Evolutionary conservation across 1,140 invertebrate genomes (phyloP), one percentile per base, ranked within the genome.

Genomic region (Limonius californicus): DNA sequence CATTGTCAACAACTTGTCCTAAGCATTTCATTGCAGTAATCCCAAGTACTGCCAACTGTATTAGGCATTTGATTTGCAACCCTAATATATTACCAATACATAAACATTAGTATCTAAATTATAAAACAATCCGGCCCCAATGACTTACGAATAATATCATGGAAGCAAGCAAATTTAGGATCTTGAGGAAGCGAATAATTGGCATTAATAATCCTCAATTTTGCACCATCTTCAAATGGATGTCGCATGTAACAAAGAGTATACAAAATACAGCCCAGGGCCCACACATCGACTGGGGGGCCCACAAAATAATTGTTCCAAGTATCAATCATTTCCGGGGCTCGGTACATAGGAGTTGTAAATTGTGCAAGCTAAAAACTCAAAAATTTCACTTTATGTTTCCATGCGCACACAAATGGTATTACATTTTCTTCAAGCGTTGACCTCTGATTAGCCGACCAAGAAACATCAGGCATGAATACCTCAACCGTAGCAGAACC

Each of bases 141-240:
- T 12, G 2, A 50, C 87, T 87, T 82, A 91, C 91, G 82, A 65
- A 98, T 95, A 47, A 98, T 85, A 68, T 95, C 89, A 80, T 97
- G 89, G 73, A 97, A 92, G 74, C 91, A 90, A 59, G 85, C 82
- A 73, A 89, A 91, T 67, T 87, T 84, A 58, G 86, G 84, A 79
- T 96, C 92, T 14, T 87, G 83, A 62, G 95, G 89, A 47, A 97
- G 84, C 47, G 82, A 85, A 78, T 93, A 99, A 74, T 98, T 99
- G 62, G 89, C 96, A 83, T 99, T 99, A 6, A 99, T 83, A 67
- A 99, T 98, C 20, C 90, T 86, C 63, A 99, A 77, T 78, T 99
- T 99, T 30, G 96, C 96, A 61, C 86, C 87, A 80, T 99, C 98
- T 75, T 98, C 94, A 79, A 97, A 99, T 8, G 98, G 98, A 84